These are phyloP conservation scores for Melanotaenia duboulayi DNA, from an alignment of 2,113 vertebrate genomes.

Conservation along the genomic window DNA sequence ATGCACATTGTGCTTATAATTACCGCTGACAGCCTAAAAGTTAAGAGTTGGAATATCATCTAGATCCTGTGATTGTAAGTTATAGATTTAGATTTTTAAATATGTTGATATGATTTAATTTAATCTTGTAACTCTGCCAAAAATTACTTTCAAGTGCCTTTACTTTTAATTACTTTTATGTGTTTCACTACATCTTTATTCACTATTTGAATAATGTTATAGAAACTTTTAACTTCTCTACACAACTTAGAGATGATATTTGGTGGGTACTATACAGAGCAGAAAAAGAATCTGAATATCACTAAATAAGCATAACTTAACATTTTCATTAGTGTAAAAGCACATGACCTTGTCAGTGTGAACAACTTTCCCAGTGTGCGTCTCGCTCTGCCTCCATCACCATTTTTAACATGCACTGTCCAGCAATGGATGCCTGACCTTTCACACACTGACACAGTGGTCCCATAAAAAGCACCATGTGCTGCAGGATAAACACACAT, in stretches of 20 bases:
- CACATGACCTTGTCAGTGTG: not conserved
- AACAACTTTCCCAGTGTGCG: slow-evolving; percentile 29
- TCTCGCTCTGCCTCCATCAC: not conserved
- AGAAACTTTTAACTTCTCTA: too few species aligned
- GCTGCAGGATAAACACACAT: slow-evolving; percentile 27
- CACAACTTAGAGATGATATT: too few species aligned
- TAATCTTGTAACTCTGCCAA: too few species aligned
- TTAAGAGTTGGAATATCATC: not conserved
- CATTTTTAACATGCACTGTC: slow-evolving; percentile 2
- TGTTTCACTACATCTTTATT: too few species aligned
- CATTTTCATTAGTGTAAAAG: not conserved
- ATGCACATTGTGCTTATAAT: not conserved
- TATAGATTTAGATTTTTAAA: too few species aligned
- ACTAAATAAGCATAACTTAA: not conserved
- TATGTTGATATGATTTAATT: too few species aligned
- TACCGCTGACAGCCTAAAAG: not conserved
- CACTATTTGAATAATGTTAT: too few species aligned
- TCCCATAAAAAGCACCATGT: slow-evolving; percentile 35
- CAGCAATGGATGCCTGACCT: slow-evolving; percentile 51
- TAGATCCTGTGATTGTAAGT: not conserved
- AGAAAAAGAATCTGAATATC: too few species aligned
- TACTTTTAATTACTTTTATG: too few species aligned
- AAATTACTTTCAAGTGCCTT: too few species aligned
- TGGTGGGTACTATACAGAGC: too few species aligned
- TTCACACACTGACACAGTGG: slow-evolving; percentile 69